Base-by-base conservation (phyloP, 2,797 vertebrate species). In the Microctenopoma stevenorrisi region DNA sequence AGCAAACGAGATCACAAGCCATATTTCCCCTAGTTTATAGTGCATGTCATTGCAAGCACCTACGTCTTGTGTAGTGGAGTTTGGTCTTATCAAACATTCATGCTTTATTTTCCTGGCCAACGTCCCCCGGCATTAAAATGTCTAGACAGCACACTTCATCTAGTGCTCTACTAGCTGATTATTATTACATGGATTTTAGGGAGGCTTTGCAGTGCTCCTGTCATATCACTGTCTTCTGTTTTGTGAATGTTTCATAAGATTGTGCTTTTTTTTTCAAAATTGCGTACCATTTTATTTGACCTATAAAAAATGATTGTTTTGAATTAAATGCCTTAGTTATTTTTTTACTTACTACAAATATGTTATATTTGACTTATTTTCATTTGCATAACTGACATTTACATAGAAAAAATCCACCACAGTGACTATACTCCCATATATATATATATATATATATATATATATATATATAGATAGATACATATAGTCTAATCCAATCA, bases 51-150 rank as follows among this genome's bases (percentile, higher is more conserved):
- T 28, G 55, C 30, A 53, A 40, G 57, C 46, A 73, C 48, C 35
- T 28, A 44, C 28, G 22, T 44, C 26, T 14, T 44, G 64, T 60
- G 47, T 54, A 15, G 28, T 25, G 43, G 38, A 60, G 52, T 69
- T 16, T 64, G 65, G 53, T 66, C 77, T 83, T 83, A 88, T 89
- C 72, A 79, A 85, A 89, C 68, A 81, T 88, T 86, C 30, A 79
- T 84, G 85, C 68, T 62, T 74, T 51, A 77, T 71, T 82, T 84
- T 76, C 73, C 47, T 53, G 46, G 51, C 70, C 54, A 64, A 51
- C 60, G 67, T 68, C 76, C 64, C 79, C 5, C 0, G 50, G 74
- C 11, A 4, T 18, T 52, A 66, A 43, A 59, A 55, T 13, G 74
- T 83, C 78, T 80, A 83, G 83, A 83, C 74, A 74, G 65, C 55